Evolutionary conservation across 2,113 vertebrate species (phyloP), one percentile per base, ranked within the genome.

Genomic region (Lepus timidus): DNA sequence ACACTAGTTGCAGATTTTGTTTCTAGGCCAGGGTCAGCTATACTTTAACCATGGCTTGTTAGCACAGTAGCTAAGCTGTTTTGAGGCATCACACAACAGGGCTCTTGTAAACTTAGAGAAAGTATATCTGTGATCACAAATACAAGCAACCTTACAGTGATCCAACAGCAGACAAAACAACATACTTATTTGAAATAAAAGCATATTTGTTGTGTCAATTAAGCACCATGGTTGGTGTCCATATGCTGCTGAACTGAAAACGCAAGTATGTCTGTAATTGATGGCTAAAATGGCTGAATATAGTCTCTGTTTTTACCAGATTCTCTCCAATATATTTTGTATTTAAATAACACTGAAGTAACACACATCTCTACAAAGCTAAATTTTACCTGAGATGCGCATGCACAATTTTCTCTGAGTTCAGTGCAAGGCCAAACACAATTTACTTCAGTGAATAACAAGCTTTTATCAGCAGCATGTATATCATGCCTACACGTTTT

Each of bases 371-470:
- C 31, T 91, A 75, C 4, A 33, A 31, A 94, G 51, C 80, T 89
- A 81, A 91, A 94, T 96, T 82, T 94, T 94, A 97, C 87, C 93
- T 95, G 89, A 94, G 86, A 73, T 88, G 31, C 49, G 67, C 20
- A 70, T 93, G 83, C 88, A 92, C 83, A 86, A 44, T 97, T 96
- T 95, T 92, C 94, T 55, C 31, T 49, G 92, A 96, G 96, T 96
- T 97, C 90, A 95, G 27, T 85, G 67, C 85, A 82, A 97, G 95
- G 95, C 91, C 92, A 97, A 94, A 78, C 73, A 93, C 90, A 92
- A 31, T 92, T 97, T 90, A 96, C 70, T 83, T 96, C 78, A 62
- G 83, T 88, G 78, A 97, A 95, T 94, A 93, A 73, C 73, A 96
- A 68, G 87, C 93, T 96, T 96, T 97, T 95, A 94, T 95, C 86